Evolutionary conservation across 2,113 vertebrate genomes (phyloP).

Genomic region (Aphyosemion australe): DNA sequence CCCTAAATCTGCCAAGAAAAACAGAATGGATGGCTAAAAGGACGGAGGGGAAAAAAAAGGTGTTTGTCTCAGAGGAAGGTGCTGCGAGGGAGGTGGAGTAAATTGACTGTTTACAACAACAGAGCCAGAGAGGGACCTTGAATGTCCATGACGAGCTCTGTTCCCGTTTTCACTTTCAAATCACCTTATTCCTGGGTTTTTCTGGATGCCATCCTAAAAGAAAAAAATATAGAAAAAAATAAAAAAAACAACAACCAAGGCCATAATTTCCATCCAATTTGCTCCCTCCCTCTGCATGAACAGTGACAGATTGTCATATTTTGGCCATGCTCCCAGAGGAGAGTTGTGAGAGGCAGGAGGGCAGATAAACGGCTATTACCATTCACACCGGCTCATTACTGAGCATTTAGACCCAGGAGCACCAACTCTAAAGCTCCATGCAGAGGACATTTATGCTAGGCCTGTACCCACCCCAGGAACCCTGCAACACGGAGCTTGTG

Average conservation of each 20-base stretch:
- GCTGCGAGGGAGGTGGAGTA: constrained; percentile 47
- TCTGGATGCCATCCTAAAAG: constrained; percentile 65
- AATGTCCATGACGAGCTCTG: constrained; percentile 60
- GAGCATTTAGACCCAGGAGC: constrained; percentile 70
- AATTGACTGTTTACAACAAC: constrained; percentile 63
- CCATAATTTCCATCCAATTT: constrained; percentile 77
- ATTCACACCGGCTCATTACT: constrained; percentile 71
- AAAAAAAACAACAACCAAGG: constrained; percentile 58
- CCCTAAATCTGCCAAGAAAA: constrained; percentile 43
- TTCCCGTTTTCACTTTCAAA: constrained; percentile 71
- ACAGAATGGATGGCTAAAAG: constrained; percentile 38
- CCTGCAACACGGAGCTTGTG: constrained; percentile 12
- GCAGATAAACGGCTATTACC: constrained; percentile 76
- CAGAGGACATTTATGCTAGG: constrained; percentile 34
- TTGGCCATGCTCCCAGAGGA: constrained; percentile 76
- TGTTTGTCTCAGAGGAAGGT: constrained; percentile 48
- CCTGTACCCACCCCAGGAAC: constrained; percentile 22
- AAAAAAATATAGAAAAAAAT: too few species aligned
- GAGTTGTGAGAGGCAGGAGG: constrained; percentile 69
- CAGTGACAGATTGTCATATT: constrained; percentile 80
- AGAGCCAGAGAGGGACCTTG: constrained; percentile 63
- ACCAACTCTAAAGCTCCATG: constrained; percentile 36
- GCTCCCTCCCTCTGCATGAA: constrained; percentile 65
- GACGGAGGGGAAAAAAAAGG: constrained; percentile 19
- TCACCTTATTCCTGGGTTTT: constrained; percentile 64